Evolutionary conservation across 1,140 invertebrate species (phyloP).

Genomic region (Melanaphis sacchari): DNA sequence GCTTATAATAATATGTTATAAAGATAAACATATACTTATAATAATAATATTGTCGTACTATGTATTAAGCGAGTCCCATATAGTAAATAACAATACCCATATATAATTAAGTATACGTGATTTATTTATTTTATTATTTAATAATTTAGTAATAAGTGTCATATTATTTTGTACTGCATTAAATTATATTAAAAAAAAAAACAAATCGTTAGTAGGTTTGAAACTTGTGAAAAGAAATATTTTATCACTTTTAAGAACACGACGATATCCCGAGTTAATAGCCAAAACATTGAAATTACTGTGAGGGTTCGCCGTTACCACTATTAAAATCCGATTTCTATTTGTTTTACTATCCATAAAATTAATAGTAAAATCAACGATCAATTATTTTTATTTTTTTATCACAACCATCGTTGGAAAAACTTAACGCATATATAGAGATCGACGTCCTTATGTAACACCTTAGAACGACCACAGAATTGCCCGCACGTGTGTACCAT

Average conservation of each 20-base stretch:
- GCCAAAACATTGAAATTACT: neutral
- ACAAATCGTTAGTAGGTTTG: neutral
- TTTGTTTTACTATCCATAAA: neutral
- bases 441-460: neutral
- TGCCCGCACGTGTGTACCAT: neutral
- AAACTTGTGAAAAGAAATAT: neutral
- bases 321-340: neutral
- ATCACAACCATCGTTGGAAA: neutral
- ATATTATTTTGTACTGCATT: neutral
- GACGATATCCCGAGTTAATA: neutral
- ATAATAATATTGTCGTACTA: neutral
- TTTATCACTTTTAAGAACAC: neutral
- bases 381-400: neutral
- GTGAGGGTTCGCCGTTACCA: neutral
- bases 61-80: neutral
- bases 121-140: neutral
- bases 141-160: neutral
- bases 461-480: neutral
- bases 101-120: neutral
- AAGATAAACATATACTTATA: too few relatives aligned
- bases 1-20: too few relatives aligned
- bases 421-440: neutral
- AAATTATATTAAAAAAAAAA: neutral
- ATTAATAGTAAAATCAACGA: neutral
- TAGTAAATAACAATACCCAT: neutral